Base-by-base conservation (phyloP, 2,113 vertebrate species). In the Uropsilus gracilis region DNA sequence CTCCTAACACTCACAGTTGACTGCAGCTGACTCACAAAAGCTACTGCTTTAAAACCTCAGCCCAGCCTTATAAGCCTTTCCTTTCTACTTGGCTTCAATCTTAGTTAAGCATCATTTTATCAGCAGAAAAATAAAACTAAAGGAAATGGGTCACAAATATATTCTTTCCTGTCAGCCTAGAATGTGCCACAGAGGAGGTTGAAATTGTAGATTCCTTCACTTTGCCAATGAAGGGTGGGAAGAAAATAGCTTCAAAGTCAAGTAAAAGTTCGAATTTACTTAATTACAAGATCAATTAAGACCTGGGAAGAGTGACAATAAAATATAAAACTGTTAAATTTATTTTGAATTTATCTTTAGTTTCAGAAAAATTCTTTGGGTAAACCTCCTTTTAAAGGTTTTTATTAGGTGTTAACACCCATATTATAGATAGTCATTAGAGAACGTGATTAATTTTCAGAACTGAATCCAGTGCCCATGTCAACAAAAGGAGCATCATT, bases 351-450 rank as follows among this genome's bases (percentile, higher is more conserved):
- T 50, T 48, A 55, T 34, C 34, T 88, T 28, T 71, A 95, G 14
- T 64, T 71, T 83, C 77, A 90, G 89, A 81, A 90, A 68, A 90
- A 71, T 34, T 37, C 30, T 87, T 86, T 16, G 24, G 80, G 61
- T 69, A 53, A 66, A 77, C 32, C 81, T 85, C 39, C 57, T 72
- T 89, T 93, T 72, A 64, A 66, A 95, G 82, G 34, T 26, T 61
- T 89, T 87, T 84, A 83, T 83, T 86, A 84, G 42, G 3, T 82
- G 17, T 39, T 39, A 72, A 91, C n/a, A 91, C 34, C 57, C 22
- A 86, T 13, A 71, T 63, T 63, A 66, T 39, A 44, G 50, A 17
- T 32, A 78, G 61, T 57, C n/a, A 68, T 64, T 69, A 88, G 10
- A 48, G 44, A 10, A 78, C n/a, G 42, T 32, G 37, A 76, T 50